Evolutionary conservation across 2,888 invertebrate species (phyloP).

Genomic region (Spilarctia lutea): DNA sequence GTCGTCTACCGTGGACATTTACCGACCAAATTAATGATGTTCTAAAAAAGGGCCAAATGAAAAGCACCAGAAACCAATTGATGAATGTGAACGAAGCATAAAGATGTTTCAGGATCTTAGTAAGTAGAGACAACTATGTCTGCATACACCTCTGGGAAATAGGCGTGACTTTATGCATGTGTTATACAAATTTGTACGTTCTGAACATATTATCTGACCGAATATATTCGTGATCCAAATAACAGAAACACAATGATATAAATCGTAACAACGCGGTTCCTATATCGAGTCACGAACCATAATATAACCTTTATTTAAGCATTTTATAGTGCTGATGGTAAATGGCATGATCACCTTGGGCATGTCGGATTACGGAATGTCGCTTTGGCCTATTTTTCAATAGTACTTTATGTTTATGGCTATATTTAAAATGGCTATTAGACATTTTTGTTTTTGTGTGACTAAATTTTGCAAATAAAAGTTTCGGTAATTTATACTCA

Average conservation of each 20-base stretch:
- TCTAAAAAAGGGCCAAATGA: too few relatives aligned
- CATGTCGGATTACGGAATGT: conserved; percentile 48
- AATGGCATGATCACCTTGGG: conserved; percentile 60
- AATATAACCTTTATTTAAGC: conserved; percentile 71
- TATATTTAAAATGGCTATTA: conserved; percentile 24
- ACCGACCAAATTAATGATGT: too few relatives aligned
- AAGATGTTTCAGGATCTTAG: too few relatives aligned
- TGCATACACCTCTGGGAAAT: too few relatives aligned
- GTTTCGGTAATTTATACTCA: background rate
- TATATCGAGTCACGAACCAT: conserved; percentile 54
- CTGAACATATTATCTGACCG: background rate
- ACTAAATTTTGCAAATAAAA: background rate
- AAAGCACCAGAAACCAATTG: too few relatives aligned
- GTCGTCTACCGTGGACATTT: too few relatives aligned
- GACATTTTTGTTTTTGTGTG: background rate
- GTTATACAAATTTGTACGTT: conserved; percentile 9
- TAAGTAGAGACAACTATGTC: too few relatives aligned
- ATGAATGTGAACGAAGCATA: too few relatives aligned
- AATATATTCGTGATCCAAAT: conserved; percentile 42
- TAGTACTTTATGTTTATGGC: conserved; percentile 26
- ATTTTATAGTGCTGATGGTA: conserved; percentile 60
- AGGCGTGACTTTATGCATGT: too few relatives aligned
- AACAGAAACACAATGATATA: conserved; percentile 32
- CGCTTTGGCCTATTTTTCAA: conserved; percentile 46
- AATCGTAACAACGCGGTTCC: conserved; percentile 43